Evolutionary conservation across 2,888 invertebrate species (phyloP).

Genomic region (Dryobota labecula): DNA sequence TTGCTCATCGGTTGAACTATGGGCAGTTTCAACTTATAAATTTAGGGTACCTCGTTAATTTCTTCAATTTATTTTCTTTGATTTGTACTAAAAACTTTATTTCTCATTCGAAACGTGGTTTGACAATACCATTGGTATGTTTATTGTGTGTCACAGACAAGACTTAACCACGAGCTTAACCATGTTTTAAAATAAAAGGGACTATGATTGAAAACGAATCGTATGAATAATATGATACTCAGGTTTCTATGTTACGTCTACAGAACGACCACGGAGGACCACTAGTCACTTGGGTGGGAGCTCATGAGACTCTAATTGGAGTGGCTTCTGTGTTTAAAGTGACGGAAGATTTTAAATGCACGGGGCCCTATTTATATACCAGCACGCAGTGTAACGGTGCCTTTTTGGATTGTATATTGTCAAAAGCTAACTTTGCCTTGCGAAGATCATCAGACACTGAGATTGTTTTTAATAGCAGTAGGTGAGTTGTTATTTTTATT

Average conservation of each 20-base stretch:
- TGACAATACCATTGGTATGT: neutral
- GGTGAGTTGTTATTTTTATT: constrained; percentile 28
- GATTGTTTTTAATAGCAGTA: neutral
- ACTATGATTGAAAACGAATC: neutral
- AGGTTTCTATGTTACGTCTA: neutral
- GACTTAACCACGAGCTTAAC: neutral
- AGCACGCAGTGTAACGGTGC: constrained; percentile 75
- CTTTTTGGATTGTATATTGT: constrained; percentile 74
- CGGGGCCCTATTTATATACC: constrained; percentile 76
- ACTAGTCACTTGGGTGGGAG: constrained; percentile 73
- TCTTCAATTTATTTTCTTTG: neutral
- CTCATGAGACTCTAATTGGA: constrained; percentile 72
- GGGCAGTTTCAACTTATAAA: neutral
- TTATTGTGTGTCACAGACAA: neutral
- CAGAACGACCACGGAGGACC: constrained; percentile 82
- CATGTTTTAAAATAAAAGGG: neutral
- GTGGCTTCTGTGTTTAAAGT: constrained; percentile 77
- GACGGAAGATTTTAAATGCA: constrained; percentile 58
- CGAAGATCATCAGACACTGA: neutral
- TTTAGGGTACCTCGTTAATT: too few relatives aligned
- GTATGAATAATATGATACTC: neutral
- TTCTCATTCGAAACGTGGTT: neutral
- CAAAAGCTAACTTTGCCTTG: neutral
- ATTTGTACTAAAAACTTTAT: neutral
- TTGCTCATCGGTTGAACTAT: neutral